Evolutionary conservation across 2,113 vertebrate species (phyloP).

Genomic region (Holacanthus passer): DNA sequence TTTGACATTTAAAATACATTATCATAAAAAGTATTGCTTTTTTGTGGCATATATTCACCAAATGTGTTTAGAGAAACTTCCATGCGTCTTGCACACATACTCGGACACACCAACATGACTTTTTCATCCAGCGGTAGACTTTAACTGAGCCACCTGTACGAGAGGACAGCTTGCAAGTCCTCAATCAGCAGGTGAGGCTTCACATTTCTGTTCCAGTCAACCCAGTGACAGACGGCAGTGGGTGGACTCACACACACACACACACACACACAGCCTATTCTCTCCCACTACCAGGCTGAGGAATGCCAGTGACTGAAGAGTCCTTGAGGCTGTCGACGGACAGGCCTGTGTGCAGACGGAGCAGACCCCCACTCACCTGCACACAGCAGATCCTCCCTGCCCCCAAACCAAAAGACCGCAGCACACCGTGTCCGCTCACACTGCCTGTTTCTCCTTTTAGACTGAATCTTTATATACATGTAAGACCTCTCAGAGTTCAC

Average conservation of each 20-base stretch:
- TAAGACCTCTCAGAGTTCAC: slow-evolving; percentile 2
- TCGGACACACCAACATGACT: not conserved
- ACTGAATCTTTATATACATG: not conserved
- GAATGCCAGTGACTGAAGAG: slow-evolving; percentile 73
- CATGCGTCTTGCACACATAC: not conserved
- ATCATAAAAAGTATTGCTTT: not conserved
- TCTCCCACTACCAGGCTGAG: slow-evolving; percentile 63
- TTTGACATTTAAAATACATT: not conserved
- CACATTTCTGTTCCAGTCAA: slow-evolving; percentile 33
- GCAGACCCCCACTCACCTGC: slow-evolving; percentile 67
- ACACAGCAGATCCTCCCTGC: slow-evolving; percentile 35
- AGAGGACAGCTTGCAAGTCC: slow-evolving; percentile 27
- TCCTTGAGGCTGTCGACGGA: slow-evolving; percentile 74
- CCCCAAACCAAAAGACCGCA: slow-evolving; percentile 42
- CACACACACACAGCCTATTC: slow-evolving; percentile 34
- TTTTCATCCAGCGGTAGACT: not conserved
- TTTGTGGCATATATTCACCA: not conserved
- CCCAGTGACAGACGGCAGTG: slow-evolving; percentile 41
- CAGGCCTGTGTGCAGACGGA: slow-evolving; percentile 48
- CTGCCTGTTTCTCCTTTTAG: slow-evolving; percentile 17
- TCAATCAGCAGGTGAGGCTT: slow-evolving; percentile 59
- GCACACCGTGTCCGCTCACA: slow-evolving; percentile 11
- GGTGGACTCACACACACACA: slow-evolving; percentile 16
- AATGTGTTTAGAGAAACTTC: slow-evolving; percentile 3
- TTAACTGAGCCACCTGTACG: slow-evolving; percentile 3